Conservation (phyloP, 2,888 invertebrate genomes). For the Candidula unifasciata region DNA sequence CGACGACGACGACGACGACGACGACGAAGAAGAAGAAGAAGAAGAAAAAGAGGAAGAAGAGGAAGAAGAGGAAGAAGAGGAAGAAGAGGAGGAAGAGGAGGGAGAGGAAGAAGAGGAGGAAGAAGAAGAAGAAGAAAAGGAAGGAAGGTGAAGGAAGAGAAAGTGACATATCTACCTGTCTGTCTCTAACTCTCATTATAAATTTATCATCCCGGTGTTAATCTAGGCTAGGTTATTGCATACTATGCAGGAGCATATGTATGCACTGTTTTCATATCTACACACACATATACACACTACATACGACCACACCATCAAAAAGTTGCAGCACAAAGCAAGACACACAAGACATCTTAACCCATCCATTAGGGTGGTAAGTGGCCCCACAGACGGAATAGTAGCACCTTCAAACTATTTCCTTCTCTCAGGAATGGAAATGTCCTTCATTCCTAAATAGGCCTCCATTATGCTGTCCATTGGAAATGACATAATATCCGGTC, state of each 20-base stretch:
- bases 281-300: too few species aligned
- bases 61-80: too few species aligned
- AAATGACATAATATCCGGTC: constrained; percentile 31
- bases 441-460: neutral
- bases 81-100: neutral
- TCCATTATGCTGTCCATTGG: constrained; percentile 7
- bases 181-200: neutral
- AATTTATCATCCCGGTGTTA: too few species aligned
- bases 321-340: neutral
- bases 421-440: constrained; percentile 8
- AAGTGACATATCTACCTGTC: neutral
- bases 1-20: too few species aligned
- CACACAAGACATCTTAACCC: neutral
- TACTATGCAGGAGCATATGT: too few species aligned
- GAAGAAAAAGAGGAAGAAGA: too few species aligned
- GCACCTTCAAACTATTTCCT: neutral
- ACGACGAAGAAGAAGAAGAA: too few species aligned
- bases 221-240: too few species aligned
- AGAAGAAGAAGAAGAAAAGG: neutral
- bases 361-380: constrained; percentile 1
- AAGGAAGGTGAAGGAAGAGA: too few species aligned
- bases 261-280: too few species aligned
- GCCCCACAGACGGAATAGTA: neutral
- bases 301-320: neutral
- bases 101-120: neutral